Conservation (phyloP, 1,140 invertebrate genomes). For the Drosophila seguyi region DNA sequence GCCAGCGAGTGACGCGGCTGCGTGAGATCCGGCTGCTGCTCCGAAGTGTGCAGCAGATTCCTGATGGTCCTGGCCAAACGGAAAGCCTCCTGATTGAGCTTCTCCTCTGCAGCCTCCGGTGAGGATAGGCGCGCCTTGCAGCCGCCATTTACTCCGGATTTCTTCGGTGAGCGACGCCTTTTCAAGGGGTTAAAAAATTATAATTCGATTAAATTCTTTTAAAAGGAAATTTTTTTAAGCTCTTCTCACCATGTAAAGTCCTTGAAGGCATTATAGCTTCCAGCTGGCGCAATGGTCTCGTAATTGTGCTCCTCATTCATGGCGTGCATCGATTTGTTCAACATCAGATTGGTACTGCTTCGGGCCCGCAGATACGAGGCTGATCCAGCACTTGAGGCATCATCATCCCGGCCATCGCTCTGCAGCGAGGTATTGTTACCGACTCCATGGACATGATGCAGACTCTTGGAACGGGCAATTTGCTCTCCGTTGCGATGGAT, state of each 20-base stretch:
- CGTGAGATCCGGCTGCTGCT: conserved; percentile 88
- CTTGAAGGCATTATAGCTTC: conserved; percentile 85
- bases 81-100: conserved; percentile 89
- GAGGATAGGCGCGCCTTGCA: conserved; percentile 55
- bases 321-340: conserved; percentile 70
- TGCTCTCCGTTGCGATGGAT: conserved; percentile 57
- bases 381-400: conserved; percentile 27
- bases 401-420: conserved; percentile 67
- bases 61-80: conserved; percentile 89
- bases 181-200: no score
- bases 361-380: conserved; percentile 82
- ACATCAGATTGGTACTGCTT: conserved; percentile 81
- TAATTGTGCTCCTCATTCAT: conserved; percentile 76
- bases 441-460: conserved; percentile 86
- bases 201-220: not conserved
- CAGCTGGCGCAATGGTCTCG: conserved; percentile 71
- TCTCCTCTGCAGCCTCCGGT: conserved; percentile 87
- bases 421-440: conserved; percentile 44
- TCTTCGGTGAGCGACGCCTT: conserved; percentile 81
- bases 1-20: conserved; percentile 74
- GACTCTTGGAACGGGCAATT: conserved; percentile 85
- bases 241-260: conserved; percentile 86
- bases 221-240: not conserved
- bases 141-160: conserved; percentile 41
- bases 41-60: conserved; percentile 87